Conservation (phyloP, 2,113 vertebrate genomes). For the Erpornis zantholeuca region DNA sequence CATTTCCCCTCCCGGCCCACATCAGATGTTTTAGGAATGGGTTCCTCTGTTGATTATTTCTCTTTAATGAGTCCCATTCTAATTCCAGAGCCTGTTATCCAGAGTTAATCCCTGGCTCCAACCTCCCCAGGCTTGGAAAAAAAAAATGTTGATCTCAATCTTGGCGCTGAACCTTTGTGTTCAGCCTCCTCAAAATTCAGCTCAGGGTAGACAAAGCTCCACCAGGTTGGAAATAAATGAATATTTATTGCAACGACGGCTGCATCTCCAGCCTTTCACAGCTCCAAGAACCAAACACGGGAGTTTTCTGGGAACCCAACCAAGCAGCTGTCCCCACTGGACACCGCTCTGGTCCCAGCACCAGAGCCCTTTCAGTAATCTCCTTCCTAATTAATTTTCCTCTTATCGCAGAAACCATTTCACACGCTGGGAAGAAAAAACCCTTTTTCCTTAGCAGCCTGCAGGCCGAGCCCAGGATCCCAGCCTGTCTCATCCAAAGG, state of each 20-base stretch:
- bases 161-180: neutral
- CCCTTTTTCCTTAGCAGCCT: neutral
- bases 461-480: neutral
- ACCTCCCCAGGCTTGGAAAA: neutral
- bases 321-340: neutral
- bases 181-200: neutral
- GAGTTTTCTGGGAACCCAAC: neutral
- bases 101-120: neutral
- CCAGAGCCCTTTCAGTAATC: neutral
- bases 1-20: neutral
- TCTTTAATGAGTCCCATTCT: neutral
- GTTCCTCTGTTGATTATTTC: neutral
- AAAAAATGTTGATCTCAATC: neutral
- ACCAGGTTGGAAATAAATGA: neutral
- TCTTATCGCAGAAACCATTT: neutral
- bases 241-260: constrained; percentile 31
- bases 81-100: neutral
- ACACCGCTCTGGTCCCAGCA: neutral
- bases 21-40: neutral
- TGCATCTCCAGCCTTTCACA: neutral
- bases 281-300: neutral
- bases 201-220: neutral
- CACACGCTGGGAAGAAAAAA: neutral
- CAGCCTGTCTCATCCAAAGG: neutral
- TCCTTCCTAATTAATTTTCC: constrained; percentile 41